Evolutionary conservation across 1,140 invertebrate species (phyloP), one percentile per base, ranked within the genome.

Genomic region (Spodoptera litura): DNA sequence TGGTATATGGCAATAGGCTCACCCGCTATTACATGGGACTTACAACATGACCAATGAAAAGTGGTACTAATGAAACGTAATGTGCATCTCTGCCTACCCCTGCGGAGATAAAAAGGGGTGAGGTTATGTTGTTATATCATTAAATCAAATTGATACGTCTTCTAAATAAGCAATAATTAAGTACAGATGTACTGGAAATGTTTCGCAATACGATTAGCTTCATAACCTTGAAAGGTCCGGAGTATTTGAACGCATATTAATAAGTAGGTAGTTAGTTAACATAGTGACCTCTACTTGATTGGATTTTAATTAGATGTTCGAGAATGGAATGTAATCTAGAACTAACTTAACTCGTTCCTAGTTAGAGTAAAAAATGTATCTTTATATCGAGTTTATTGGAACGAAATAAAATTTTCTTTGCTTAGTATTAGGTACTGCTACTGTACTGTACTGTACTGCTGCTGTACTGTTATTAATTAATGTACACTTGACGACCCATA

Each of bases 171-270:
- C n/a, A n/a, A 8, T 56, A 9, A 56, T 25, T 25, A 9, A 58
- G 55, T 58, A 27, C 55, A 58, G 55, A 20, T 11, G 58, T 61
- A 61, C 27, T 61, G 6, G 3, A n/a, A 4, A 12, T n/a, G 27
- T 61, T 61, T 61, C 31, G 58, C 13, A 61, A 31, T 35, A 12
- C 35, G 12, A 61, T 13, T 61, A 13, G 27, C 27, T 31, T 44
- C 27, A 61, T 27, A 4, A 13, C 52, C 52, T 76, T 58, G 35
- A 51, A 31, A 49, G 35, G 62, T 66, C n/a, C 8, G 15, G 20
- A 49, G 58, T 49, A 66, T 66, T 66, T 25, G 44, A 66, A 49
- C 49, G 62, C 38, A 12, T 66, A 66, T 66, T 66, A 66, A 66
- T 66, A 66, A 12, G 20, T 66, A 25, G 9, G 20, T 66, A 20